phyloP scores from a whole-genome alignment of 1,140 invertebrate genomes.

The Apolygus lucorum region DNA sequence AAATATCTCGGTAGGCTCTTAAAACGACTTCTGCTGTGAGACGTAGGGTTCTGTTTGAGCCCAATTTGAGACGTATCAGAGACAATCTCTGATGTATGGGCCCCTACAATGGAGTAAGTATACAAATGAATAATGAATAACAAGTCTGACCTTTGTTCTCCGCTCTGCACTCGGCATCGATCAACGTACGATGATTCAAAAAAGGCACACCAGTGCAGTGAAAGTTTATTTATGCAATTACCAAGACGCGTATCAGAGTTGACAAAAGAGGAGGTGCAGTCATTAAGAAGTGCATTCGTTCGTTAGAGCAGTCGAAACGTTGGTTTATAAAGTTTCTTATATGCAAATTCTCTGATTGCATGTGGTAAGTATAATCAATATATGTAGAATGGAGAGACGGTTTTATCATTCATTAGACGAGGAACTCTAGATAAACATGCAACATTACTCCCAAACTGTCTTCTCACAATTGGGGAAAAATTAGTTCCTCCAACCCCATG shows the following conservation, averaged over 20 bases:
- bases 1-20: no score
- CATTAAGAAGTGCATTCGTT: neutral
- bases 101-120: no score
- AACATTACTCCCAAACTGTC: neutral
- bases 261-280: neutral
- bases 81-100: no score
- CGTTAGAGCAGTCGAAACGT: neutral
- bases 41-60: no score
- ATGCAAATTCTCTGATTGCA: conserved; percentile 11
- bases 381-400: neutral
- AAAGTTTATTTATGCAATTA: neutral
- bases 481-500: neutral
- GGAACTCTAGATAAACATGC: conserved; percentile 11
- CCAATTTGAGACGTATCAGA: no score
- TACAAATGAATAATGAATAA: no score
- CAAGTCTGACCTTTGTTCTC: no score
- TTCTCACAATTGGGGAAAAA: neutral
- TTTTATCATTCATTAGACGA: conserved; percentile 12
- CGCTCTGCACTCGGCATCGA: no score
- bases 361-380: conserved; percentile 16
- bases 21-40: no score
- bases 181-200: no score
- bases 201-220: neutral
- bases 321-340: conserved; percentile 3
- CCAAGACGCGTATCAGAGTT: neutral